Evolutionary conservation across 1,140 invertebrate genomes (phyloP).

Genomic region (Drosophila arawakana): DNA sequence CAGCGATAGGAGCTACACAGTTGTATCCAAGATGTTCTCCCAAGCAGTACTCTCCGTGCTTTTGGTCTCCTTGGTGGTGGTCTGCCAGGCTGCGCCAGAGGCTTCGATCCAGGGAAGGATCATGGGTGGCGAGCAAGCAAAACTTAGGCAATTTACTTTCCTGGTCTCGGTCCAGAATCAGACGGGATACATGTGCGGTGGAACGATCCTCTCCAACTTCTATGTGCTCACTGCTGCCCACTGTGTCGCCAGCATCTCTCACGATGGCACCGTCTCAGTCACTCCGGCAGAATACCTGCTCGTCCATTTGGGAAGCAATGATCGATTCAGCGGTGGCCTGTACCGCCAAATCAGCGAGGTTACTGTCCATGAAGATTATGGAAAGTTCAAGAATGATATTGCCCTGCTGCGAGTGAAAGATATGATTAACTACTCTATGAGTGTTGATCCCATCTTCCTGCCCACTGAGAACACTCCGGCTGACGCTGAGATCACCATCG

Average conservation of each 20-base stretch:
- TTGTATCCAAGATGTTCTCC: too few species aligned
- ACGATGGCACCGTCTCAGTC: background rate
- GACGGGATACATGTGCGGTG: background rate
- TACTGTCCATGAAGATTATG: constrained; percentile 83
- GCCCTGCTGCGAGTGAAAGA: constrained; percentile 84
- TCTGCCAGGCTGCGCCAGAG: too few species aligned
- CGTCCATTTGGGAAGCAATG: constrained; percentile 58
- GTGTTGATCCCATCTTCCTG: constrained; percentile 77
- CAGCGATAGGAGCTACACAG: too few species aligned
- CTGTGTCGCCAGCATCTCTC: constrained; percentile 2
- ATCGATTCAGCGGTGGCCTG: constrained; percentile 62
- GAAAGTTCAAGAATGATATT: constrained; percentile 84
- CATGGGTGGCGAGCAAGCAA: too few species aligned
- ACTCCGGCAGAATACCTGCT: constrained; percentile 26
- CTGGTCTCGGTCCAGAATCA: constrained; percentile 22
- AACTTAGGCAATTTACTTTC: too few species aligned
- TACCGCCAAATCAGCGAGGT: constrained; percentile 44
- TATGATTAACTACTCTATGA: constrained; percentile 69
- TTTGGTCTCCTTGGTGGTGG: too few species aligned
- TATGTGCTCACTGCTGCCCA: constrained; percentile 8
- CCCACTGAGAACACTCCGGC: constrained; percentile 60
- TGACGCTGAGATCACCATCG: constrained; percentile 66
- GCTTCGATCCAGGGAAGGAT: too few species aligned
- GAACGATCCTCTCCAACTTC: background rate
- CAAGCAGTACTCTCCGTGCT: too few species aligned